Conservation (phyloP, 2,113 vertebrate species). For the Dendrocopos noguchii region DNA sequence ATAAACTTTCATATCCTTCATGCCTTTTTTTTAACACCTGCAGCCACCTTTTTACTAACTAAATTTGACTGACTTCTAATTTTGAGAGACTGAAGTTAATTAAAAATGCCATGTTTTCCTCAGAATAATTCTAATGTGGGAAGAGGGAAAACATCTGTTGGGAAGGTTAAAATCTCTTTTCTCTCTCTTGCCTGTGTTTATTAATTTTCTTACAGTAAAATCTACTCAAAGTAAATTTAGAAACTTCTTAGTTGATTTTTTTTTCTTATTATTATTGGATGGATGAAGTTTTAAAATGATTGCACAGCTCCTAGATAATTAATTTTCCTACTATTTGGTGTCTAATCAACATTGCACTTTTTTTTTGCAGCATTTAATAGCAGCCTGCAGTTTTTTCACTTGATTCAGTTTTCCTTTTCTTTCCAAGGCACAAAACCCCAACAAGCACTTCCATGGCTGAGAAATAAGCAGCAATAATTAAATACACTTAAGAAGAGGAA, state of each 20-base stretch:
- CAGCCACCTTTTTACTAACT: not conserved
- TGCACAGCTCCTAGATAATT: constrained; percentile 49
- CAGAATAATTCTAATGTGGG: not conserved
- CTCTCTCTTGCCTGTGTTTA: not conserved
- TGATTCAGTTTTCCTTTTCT: constrained; percentile 47
- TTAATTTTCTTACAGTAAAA: constrained; percentile 36
- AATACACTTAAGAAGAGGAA: not conserved
- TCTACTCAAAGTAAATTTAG: constrained; percentile 52
- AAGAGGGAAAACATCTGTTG: not conserved
- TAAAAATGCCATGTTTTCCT: not conserved
- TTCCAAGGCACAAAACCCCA: constrained; percentile 47
- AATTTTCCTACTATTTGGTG: constrained; percentile 60
- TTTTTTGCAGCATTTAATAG: constrained; percentile 26
- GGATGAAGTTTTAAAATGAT: constrained; percentile 28
- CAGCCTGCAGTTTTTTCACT: constrained; percentile 38
- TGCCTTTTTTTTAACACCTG: not conserved
- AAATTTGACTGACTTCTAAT: not conserved
- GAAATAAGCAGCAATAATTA: not conserved
- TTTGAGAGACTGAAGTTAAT: not conserved
- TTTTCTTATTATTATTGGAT: not conserved
- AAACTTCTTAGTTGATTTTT: not conserved
- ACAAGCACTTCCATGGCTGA: not conserved
- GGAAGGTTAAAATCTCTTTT: not conserved
- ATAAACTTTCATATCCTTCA: not conserved
- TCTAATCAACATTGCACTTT: constrained; percentile 61